These are phyloP conservation scores for Anticlea derivata DNA, from an alignment of 2,888 invertebrate species.

Conservation along the genomic window DNA sequence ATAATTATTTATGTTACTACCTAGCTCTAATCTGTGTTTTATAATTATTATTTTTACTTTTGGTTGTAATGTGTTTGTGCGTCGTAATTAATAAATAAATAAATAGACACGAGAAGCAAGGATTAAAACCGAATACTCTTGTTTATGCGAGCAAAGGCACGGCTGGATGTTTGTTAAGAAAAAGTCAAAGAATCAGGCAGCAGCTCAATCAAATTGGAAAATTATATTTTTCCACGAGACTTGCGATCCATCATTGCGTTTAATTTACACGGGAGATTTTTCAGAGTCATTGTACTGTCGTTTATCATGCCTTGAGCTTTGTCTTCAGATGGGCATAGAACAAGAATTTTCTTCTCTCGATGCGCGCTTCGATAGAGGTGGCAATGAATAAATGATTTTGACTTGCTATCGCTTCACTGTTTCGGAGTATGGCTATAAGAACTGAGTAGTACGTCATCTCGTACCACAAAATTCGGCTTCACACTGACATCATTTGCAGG, in stretches of 20 bases:
- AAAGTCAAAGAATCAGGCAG: background rate
- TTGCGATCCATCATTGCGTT: constrained; percentile 60
- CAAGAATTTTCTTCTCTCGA: background rate
- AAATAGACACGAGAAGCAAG: too few relatives aligned
- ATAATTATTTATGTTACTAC: too few relatives aligned
- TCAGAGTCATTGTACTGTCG: constrained; percentile 66
- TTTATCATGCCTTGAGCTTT: constrained; percentile 67
- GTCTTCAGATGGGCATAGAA: constrained; percentile 56
- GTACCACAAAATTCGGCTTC: too few relatives aligned
- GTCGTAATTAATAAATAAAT: too few relatives aligned
- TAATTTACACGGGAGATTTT: constrained; percentile 65
- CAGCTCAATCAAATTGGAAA: constrained; percentile 32
- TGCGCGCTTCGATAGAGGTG: background rate
- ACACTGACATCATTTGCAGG: too few relatives aligned
- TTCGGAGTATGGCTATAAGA: too few relatives aligned
- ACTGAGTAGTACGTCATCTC: too few relatives aligned
- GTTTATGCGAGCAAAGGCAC: background rate
- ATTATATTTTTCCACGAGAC: constrained; percentile 48
- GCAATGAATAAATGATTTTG: background rate
- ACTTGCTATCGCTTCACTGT: too few relatives aligned
- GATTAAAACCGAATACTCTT: too few relatives aligned
- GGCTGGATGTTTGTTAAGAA: background rate
- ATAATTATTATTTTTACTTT: too few relatives aligned
- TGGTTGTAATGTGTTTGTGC: too few relatives aligned
- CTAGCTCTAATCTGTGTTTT: too few relatives aligned